phyloP scores from a whole-genome alignment of 2,797 vertebrate genomes.

The Thamnophis elegans region DNA sequence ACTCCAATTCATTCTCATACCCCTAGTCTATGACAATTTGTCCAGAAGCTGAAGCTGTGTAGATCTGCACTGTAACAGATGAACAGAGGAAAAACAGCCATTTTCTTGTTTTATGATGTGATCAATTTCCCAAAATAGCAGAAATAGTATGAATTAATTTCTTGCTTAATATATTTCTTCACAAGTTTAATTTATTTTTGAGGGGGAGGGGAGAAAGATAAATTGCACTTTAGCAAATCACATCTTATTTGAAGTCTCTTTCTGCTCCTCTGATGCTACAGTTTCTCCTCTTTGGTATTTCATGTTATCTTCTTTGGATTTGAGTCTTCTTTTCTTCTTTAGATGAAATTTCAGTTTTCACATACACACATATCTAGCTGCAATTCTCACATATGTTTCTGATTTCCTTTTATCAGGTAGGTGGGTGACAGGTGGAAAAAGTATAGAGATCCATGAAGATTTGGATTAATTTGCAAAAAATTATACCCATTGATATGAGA shows the following conservation, averaged over 20 bases:
- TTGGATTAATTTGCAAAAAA: background rate
- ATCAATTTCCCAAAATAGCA: background rate
- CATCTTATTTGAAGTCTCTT: background rate
- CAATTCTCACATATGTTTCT: background rate
- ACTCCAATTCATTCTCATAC: background rate
- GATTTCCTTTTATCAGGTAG: background rate
- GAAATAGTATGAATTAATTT: background rate
- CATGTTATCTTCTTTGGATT: background rate
- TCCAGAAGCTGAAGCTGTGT: background rate
- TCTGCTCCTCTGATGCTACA: background rate
- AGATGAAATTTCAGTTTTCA: background rate
- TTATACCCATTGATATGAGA: background rate
- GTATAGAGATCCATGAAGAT: background rate
- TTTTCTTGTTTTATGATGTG: background rate
- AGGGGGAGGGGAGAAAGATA: background rate
- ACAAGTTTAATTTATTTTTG: background rate
- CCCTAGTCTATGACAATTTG: background rate
- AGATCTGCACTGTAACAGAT: background rate
- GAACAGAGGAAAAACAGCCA: background rate
- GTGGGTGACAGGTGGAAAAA: background rate
- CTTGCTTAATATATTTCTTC: background rate
- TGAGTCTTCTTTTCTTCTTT: background rate
- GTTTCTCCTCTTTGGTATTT: background rate
- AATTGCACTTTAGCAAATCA: background rate
- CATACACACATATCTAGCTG: background rate